Conservation (phyloP, 2,797 vertebrate species). For the Mastacembelus armatus region DNA sequence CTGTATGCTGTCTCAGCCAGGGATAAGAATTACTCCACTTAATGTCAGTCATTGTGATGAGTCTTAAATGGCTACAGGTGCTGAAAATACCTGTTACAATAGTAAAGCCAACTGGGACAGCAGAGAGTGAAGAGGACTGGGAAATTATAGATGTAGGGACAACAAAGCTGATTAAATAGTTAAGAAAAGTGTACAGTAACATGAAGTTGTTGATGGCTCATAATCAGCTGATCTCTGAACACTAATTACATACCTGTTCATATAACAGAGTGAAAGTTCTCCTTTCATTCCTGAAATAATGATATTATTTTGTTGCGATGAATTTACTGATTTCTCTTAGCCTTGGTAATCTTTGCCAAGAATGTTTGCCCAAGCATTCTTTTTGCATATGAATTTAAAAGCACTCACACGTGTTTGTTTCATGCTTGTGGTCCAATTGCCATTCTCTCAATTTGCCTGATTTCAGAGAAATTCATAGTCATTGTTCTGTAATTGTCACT, state of each 20-base stretch:
- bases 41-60: slow-evolving; percentile 34
- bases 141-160: neutral
- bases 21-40: slow-evolving; percentile 69
- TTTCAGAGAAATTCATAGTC: neutral
- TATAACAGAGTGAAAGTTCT: neutral
- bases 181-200: neutral
- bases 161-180: neutral
- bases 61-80: slow-evolving; percentile 39
- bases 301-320: neutral
- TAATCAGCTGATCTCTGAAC: neutral
- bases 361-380: too few species aligned
- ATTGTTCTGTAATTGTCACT: neutral
- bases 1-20: slow-evolving; percentile 26
- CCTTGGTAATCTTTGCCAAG: neutral
- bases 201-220: neutral
- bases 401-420: neutral
- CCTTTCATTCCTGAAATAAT: too few species aligned
- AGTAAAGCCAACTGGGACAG: neutral
- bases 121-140: neutral
- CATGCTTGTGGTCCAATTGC: too few species aligned
- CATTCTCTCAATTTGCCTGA: too few species aligned
- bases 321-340: neutral
- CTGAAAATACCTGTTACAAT: slow-evolving; percentile 37
- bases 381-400: too few species aligned
- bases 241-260: too few species aligned